Evolutionary conservation across 2,888 invertebrate species (phyloP).

Genomic region (Eristalinus sepulchralis): DNA sequence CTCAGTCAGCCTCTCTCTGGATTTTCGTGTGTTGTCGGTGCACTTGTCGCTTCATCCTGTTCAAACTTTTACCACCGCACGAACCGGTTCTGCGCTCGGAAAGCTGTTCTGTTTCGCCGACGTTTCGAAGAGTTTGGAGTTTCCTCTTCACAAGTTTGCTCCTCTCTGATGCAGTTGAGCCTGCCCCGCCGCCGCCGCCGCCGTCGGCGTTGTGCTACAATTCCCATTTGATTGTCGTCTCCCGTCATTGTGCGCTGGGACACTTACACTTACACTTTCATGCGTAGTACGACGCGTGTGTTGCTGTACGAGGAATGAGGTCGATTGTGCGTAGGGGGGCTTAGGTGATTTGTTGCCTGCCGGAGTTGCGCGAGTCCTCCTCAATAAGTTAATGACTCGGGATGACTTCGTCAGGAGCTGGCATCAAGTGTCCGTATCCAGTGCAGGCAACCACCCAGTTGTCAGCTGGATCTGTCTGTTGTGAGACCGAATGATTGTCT

Average conservation of each 20-base stretch:
- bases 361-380: too few relatives aligned
- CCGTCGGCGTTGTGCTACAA: constrained; percentile 7
- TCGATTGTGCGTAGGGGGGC: background rate
- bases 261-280: background rate
- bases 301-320: background rate
- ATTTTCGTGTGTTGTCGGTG: constrained; percentile 40
- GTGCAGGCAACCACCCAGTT: too few relatives aligned
- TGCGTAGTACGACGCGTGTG: background rate
- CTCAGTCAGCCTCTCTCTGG: background rate
- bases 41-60: constrained; percentile 60
- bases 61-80: constrained; percentile 37
- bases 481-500: too few relatives aligned
- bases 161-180: background rate
- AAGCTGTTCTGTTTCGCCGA: background rate
- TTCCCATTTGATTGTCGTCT: constrained; percentile 31
- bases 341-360: too few relatives aligned
- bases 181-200: background rate
- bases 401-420: too few relatives aligned
- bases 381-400: too few relatives aligned
- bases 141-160: constrained; percentile 28
- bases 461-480: too few relatives aligned
- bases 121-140: constrained; percentile 5
- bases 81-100: background rate
- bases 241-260: background rate
- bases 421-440: too few relatives aligned